These are phyloP conservation scores for Aricia agestis DNA, from an alignment of 1,140 invertebrate genomes.

Conservation along the genomic window DNA sequence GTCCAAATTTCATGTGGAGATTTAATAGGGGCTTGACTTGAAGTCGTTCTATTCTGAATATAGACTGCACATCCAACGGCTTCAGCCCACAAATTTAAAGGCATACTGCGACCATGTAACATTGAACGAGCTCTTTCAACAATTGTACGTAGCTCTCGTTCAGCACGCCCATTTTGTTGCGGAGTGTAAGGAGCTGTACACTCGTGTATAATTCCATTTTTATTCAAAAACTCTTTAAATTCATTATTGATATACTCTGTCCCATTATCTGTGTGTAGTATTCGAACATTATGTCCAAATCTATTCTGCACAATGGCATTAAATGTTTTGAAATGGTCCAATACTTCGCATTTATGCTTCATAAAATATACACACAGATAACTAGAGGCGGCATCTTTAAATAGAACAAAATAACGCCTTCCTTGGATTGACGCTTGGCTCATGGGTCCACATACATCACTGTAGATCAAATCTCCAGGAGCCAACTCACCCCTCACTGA, in stretches of 20 bases:
- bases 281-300: conserved; percentile 35
- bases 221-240: conserved; percentile 37
- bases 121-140: conserved; percentile 42
- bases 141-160: conserved; percentile 50
- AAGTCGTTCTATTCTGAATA: conserved; percentile 46
- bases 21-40: conserved; percentile 29
- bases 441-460: conserved; percentile 20
- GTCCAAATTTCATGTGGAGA: conserved; percentile 35
- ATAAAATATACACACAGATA: conserved; percentile 62
- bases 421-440: conserved; percentile 46
- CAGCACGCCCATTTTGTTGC: conserved; percentile 63
- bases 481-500: conserved; percentile 27
- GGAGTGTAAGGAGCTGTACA: conserved; percentile 46
- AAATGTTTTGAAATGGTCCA: conserved; percentile 44
- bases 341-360: conserved; percentile 56
- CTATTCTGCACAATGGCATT: conserved; percentile 42
- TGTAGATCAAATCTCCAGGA: conserved; percentile 54
- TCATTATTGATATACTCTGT: conserved; percentile 47
- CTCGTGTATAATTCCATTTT: conserved; percentile 44
- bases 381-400: conserved; percentile 59
- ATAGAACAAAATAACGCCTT: conserved; percentile 52
- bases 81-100: conserved; percentile 43
- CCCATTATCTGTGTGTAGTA: conserved; percentile 56
- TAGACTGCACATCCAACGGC: conserved; percentile 48
- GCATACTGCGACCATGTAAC: conserved; percentile 37